phyloP scores from a whole-genome alignment of 2,797 vertebrate genomes.

The Percopsis omiscomaycus region DNA sequence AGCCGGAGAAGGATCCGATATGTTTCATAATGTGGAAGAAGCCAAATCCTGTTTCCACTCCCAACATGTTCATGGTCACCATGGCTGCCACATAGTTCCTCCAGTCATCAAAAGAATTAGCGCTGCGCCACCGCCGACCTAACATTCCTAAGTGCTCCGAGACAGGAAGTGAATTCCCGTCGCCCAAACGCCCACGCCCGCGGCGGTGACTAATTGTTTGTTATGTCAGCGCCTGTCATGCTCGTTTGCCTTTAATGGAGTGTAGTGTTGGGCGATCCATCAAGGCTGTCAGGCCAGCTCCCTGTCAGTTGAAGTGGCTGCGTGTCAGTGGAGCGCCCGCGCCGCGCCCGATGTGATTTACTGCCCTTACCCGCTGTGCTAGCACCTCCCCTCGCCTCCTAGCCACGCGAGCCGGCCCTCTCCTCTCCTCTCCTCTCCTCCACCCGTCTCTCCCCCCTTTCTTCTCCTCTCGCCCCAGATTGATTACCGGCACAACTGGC shows the following conservation, averaged over 20 bases:
- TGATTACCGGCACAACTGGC: constrained; percentile 72
- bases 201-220: constrained; percentile 82
- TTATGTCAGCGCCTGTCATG: constrained; percentile 75
- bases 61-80: constrained; percentile 6
- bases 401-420: constrained; percentile 55
- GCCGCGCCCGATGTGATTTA: constrained; percentile 76
- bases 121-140: background rate
- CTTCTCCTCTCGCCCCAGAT: constrained; percentile 68
- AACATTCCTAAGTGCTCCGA: constrained; percentile 14
- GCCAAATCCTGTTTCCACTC: background rate
- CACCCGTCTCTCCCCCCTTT: constrained; percentile 34
- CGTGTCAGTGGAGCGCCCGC: constrained; percentile 67
- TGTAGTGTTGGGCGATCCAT: constrained; percentile 78
- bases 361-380: constrained; percentile 64
- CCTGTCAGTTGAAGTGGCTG: constrained; percentile 75
- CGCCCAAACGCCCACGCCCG: constrained; percentile 48
- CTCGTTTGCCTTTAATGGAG: constrained; percentile 80
- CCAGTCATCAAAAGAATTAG: constrained; percentile 15
- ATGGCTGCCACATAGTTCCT: constrained; percentile 3
- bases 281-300: constrained; percentile 72
- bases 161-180: constrained; percentile 44
- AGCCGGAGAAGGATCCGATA: background rate
- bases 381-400: constrained; percentile 58
- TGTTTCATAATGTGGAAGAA: background rate
- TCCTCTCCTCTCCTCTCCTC: constrained; percentile 29